A percentile compares a stretch with the other conserved stretches of the same genome.
These are phyloP conservation scores for Tragelaphus scriptus DNA, from an alignment of 2,113 vertebrate species.

Conservation along the genomic window DNA sequence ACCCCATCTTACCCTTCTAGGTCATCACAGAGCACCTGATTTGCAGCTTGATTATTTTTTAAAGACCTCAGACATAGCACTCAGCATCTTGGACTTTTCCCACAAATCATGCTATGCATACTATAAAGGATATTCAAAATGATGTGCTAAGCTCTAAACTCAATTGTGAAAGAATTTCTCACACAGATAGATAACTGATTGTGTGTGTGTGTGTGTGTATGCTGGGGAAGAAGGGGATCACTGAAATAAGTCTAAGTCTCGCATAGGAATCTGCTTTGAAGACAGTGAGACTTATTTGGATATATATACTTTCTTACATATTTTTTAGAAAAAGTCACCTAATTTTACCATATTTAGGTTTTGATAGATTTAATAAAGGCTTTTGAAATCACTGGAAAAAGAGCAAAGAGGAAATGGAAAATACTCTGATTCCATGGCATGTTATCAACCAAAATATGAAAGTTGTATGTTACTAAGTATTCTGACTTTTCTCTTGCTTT, in stretches of 20 bases:
- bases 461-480: background rate
- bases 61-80: background rate
- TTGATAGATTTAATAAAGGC: constrained; percentile 38
- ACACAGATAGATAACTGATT: background rate
- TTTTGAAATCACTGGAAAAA: constrained; percentile 50
- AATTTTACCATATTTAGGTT: constrained; percentile 4
- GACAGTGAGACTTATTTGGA: background rate
- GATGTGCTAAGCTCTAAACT: background rate
- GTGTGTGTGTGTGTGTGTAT: background rate
- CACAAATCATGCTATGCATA: background rate
- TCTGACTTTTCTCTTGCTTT: constrained; percentile 21
- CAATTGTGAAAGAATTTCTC: constrained; percentile 14
- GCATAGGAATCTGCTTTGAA: background rate
- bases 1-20: background rate
- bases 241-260: background rate
- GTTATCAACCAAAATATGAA: constrained; percentile 51
- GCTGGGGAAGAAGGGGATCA: background rate
- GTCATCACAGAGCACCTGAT: background rate
- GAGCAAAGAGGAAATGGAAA: constrained; percentile 57
- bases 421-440: constrained; percentile 26
- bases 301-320: background rate
- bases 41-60: background rate
- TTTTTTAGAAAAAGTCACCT: constrained; percentile 16
- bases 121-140: background rate
- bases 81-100: background rate